Evolutionary conservation across 2,888 invertebrate genomes (phyloP).

Genomic region (Achlya flavicornis): DNA sequence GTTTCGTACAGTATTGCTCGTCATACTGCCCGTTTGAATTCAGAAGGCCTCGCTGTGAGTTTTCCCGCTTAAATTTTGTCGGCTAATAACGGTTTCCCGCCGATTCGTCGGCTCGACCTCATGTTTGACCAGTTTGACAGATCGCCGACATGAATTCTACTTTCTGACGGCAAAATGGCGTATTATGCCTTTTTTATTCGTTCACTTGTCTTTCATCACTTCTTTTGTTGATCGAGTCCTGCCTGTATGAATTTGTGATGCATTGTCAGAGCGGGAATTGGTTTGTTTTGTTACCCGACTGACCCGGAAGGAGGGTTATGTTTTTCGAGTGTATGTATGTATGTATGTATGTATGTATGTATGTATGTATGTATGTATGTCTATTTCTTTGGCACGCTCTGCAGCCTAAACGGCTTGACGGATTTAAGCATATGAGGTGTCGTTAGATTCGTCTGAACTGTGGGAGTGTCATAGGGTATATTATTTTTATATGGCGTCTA

Average conservation of each 20-base stretch:
- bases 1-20: slow-evolving; percentile 63
- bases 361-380: too few species aligned
- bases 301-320: too few species aligned
- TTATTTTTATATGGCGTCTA: too few species aligned
- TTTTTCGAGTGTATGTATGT: too few species aligned
- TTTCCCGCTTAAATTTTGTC: slow-evolving; percentile 63
- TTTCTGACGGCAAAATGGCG: slow-evolving; percentile 78
- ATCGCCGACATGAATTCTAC: slow-evolving; percentile 79
- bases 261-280: slow-evolving; percentile 69
- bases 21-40: slow-evolving; percentile 52
- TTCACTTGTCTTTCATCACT: slow-evolving; percentile 79
- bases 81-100: slow-evolving; percentile 63
- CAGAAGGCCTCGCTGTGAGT: slow-evolving; percentile 44
- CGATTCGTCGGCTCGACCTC: slow-evolving; percentile 56
- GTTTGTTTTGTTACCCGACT: slow-evolving; percentile 63
- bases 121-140: slow-evolving; percentile 82
- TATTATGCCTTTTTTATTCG: slow-evolving; percentile 79
- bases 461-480: too few species aligned
- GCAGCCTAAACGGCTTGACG: too few species aligned
- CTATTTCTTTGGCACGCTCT: too few species aligned
- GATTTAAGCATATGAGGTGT: too few species aligned
- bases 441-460: too few species aligned
- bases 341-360: too few species aligned
- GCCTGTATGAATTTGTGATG: slow-evolving; percentile 61
- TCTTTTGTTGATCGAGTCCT: slow-evolving; percentile 78